Conservation (phyloP, 2,888 invertebrate species). For the Oligia strigilis region DNA sequence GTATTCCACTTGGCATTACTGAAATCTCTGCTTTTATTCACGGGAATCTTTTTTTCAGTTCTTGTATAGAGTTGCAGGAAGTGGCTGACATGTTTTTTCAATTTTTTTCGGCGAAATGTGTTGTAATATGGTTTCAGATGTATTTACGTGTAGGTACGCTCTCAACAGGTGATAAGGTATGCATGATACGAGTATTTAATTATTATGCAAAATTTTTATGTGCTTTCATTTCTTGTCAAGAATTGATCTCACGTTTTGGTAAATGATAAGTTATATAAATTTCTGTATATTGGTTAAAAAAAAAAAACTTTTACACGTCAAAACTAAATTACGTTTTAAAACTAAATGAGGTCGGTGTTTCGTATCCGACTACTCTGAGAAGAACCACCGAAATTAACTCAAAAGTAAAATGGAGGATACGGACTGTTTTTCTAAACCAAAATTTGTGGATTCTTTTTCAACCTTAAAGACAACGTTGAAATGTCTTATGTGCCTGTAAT, state of each 20-base stretch:
- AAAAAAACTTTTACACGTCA: background rate
- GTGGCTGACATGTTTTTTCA: background rate
- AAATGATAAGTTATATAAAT: background rate
- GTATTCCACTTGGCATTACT: slow-evolving; percentile 63
- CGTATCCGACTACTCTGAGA: background rate
- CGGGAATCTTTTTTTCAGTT: slow-evolving; percentile 61
- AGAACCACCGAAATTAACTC: background rate
- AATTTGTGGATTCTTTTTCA: background rate
- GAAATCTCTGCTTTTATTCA: slow-evolving; percentile 64
- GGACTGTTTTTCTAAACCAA: background rate
- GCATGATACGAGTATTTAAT: background rate
- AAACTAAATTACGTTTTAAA: background rate
- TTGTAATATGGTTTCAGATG: background rate
- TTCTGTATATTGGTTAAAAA: background rate
- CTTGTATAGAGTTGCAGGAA: slow-evolving; percentile 52
- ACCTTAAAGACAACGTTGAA: too few relatives aligned
- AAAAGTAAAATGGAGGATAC: background rate
- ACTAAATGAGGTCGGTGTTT: background rate
- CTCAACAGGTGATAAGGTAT: background rate
- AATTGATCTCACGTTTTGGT: background rate
- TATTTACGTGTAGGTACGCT: background rate
- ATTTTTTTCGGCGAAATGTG: accelerated
- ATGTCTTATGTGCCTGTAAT: background rate
- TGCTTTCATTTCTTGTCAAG: background rate
- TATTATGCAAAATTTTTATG: background rate